Evolutionary conservation across 2,888 invertebrate species (phyloP).

Genomic region (Papilio gigon): DNA sequence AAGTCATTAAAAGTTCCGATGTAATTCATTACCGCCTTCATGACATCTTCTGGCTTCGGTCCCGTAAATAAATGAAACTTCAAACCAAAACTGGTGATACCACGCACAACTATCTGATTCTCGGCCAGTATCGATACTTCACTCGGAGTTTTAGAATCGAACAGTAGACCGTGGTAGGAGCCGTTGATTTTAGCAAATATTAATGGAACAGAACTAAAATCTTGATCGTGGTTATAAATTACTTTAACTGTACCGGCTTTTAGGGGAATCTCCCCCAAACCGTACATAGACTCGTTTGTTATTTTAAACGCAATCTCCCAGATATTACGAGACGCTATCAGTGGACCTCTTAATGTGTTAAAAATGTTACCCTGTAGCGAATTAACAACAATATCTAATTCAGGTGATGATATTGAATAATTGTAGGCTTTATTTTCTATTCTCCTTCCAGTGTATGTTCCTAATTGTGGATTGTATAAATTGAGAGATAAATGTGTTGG

Average conservation of each 20-base stretch:
- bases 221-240: conserved; percentile 74
- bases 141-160: conserved; percentile 80
- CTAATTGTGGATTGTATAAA: conserved; percentile 60
- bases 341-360: conserved; percentile 80
- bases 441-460: conserved; percentile 53
- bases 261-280: conserved; percentile 79
- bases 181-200: conserved; percentile 79
- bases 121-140: conserved; percentile 79
- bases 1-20: conserved; percentile 57
- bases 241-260: conserved; percentile 60
- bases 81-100: conserved; percentile 72
- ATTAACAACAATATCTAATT: conserved; percentile 61
- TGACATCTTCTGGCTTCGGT: conserved; percentile 67
- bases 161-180: conserved; percentile 80
- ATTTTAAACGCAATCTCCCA: conserved; percentile 84
- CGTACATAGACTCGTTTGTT: conserved; percentile 79
- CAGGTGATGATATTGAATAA: conserved; percentile 61
- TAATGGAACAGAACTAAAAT: conserved; percentile 74
- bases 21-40: conserved; percentile 64
- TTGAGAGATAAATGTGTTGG: conserved; percentile 64
- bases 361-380: conserved; percentile 67
- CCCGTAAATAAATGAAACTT: conserved; percentile 73
- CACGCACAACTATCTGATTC: conserved; percentile 80
- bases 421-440: conserved; percentile 58
- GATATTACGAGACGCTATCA: conserved; percentile 82